A percentile compares a stretch with the other conserved stretches of the same genome.
These are phyloP conservation scores for Salarias fasciatus DNA, from an alignment of 2,797 vertebrate species.

Conservation along the genomic window DNA sequence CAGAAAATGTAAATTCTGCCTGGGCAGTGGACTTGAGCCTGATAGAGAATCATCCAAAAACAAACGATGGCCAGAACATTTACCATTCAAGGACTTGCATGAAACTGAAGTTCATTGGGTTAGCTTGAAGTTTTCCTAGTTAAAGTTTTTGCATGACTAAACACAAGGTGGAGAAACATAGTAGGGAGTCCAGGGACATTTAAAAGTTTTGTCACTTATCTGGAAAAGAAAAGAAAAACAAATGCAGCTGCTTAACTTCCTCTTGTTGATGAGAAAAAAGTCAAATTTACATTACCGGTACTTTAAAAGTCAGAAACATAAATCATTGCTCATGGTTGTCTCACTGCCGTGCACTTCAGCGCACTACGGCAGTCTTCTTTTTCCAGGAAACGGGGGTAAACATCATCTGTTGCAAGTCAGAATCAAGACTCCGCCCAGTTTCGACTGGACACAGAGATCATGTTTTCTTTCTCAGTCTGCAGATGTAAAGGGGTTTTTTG, in stretches of 20 bases:
- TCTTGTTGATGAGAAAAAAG: slow-evolving; percentile 3
- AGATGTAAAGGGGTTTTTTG: slow-evolving; percentile 48
- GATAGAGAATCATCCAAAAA: slow-evolving; percentile 29
- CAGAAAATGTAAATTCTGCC: slow-evolving; percentile 12
- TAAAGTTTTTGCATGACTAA: not conserved
- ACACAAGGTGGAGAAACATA: not conserved
- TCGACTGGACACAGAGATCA: slow-evolving; percentile 38
- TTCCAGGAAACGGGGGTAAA: slow-evolving; percentile 62
- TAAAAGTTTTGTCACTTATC: slow-evolving; percentile 7
- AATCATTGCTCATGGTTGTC: not conserved
- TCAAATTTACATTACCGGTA: not conserved
- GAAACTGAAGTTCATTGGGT: slow-evolving; percentile 36
- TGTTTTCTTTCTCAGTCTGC: slow-evolving; percentile 67
- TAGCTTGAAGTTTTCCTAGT: slow-evolving; percentile 5
- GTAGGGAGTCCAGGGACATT: not conserved
- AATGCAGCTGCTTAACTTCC: slow-evolving; percentile 9
- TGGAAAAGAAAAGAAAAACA: too few species aligned
- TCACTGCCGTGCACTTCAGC: slow-evolving; percentile 18
- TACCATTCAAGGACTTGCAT: slow-evolving; percentile 41
- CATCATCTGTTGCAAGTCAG: slow-evolving; percentile 64
- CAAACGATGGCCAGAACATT: slow-evolving; percentile 34
- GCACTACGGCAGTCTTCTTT: slow-evolving; percentile 25
- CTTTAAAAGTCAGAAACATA: not conserved
- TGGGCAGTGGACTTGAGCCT: slow-evolving; percentile 6
- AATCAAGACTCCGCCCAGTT: slow-evolving; percentile 52